These are phyloP conservation scores for Varanus komodoensis DNA, from an alignment of 2,113 vertebrate genomes.

Conservation along the genomic window DNA sequence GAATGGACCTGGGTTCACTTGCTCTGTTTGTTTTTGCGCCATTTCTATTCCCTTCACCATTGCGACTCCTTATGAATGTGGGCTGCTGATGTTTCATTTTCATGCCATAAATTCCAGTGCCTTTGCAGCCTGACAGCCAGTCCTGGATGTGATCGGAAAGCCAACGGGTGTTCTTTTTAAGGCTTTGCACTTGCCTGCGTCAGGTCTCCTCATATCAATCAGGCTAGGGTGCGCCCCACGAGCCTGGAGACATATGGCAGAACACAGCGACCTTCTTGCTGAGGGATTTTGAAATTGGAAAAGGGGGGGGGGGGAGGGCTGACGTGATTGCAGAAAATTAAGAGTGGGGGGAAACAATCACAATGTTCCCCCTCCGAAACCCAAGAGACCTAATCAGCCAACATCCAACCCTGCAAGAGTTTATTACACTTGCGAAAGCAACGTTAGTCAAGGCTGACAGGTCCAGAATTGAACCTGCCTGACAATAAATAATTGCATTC, in stretches of 20 bases:
- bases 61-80: slow-evolving; percentile 62
- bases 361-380: slow-evolving; percentile 16
- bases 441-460: slow-evolving; percentile 14
- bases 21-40: slow-evolving; percentile 34
- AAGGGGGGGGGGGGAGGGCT: background rate
- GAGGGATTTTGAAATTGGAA: slow-evolving; percentile 24
- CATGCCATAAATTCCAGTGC: slow-evolving; percentile 74
- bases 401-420: background rate
- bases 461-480: slow-evolving; percentile 2
- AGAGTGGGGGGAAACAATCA: background rate
- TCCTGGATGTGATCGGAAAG: slow-evolving; percentile 73
- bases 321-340: slow-evolving; percentile 27
- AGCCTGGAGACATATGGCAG: slow-evolving; percentile 13
- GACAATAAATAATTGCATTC: slow-evolving; percentile 24
- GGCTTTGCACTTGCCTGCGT: slow-evolving; percentile 54
- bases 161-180: slow-evolving; percentile 61
- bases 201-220: slow-evolving; percentile 36
- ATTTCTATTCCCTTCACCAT: slow-evolving; percentile 54
- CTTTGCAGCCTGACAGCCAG: slow-evolving; percentile 74
- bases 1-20: slow-evolving; percentile 59
- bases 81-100: slow-evolving; percentile 55
- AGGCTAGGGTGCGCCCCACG: slow-evolving; percentile 16
- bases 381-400: background rate
- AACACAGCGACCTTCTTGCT: slow-evolving; percentile 2
- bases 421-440: slow-evolving; percentile 38